Base-by-base conservation (phyloP, 2,113 vertebrate genomes). In the Phaethornis superciliosus region DNA sequence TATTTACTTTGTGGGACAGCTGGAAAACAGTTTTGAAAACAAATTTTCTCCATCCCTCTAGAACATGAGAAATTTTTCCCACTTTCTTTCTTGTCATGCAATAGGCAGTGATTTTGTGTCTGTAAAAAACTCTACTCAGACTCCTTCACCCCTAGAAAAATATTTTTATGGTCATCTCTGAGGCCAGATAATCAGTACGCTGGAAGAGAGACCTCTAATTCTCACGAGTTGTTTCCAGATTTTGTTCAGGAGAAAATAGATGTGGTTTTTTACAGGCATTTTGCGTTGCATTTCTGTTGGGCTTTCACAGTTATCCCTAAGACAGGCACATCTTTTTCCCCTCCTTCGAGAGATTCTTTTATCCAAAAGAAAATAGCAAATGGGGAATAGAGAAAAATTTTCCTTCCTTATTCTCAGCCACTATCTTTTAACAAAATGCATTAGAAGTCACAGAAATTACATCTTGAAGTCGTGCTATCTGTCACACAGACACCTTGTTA, bases 81-180 rank as follows among this genome's bases (percentile, higher is more conserved):
- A 32, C 42, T 81, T 12, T 26, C 28, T 30, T 62, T 1, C 19
- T 62, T 52, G 22, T 58, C 22, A 24, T 62, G 21, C 4, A 49
- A 49, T 30, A 23, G 13, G 30, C 0, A 0, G 10, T 64, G 56
- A 28, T 58, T 76, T 40, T 23, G 3, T 24, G 10, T 6, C 4
- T 37, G 9, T 64, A 30, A 82, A 82, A 81, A 80, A 17, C 9
- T 24, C 47, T 62, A n/a, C 30, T 79, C 10, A 30, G 28, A 32
- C 12, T 65, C 21, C 30, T 35, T 35, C 72, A 44, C n/a, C 49
- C 12, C 8, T 26, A 9, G 10, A 8, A 65, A 74, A 86, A 84
- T 44, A 70, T 58, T 40, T n/a, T 81, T 62, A 62, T 18, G 18
- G 7, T 46, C 37, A 59, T 59, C 12, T 59, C 21, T 60, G 20